These are phyloP conservation scores for Odontomyia ornata DNA, from an alignment of 2,888 invertebrate species.

Conservation along the genomic window DNA sequence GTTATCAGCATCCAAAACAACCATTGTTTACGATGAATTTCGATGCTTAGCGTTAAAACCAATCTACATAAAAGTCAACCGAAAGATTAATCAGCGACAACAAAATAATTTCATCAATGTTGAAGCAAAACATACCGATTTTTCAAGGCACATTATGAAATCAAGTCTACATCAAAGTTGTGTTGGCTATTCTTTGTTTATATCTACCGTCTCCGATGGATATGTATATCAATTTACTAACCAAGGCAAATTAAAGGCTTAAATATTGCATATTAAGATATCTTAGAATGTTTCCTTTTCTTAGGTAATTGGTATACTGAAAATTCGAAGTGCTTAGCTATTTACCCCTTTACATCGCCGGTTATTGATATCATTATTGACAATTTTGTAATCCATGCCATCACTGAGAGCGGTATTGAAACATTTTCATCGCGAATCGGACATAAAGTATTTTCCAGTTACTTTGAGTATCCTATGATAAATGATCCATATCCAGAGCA, in stretches of 20 bases:
- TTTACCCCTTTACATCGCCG: constrained; percentile 77
- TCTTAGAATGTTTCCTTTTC: constrained; percentile 2
- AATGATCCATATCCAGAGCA: constrained; percentile 61
- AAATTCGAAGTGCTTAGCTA: constrained; percentile 68
- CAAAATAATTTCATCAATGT: constrained; percentile 34
- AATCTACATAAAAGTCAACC: constrained; percentile 58
- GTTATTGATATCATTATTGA: constrained; percentile 74
- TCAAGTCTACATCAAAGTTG: constrained; percentile 68
- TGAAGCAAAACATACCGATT: no score
- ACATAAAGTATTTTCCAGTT: constrained; percentile 68
- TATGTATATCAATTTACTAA: constrained; percentile 76
- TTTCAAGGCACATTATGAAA: constrained; percentile 60
- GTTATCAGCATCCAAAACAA: background rate
- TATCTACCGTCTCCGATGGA: constrained; percentile 74
- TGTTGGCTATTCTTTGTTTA: constrained; percentile 71
- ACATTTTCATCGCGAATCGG: constrained; percentile 76
- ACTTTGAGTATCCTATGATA: constrained; percentile 62
- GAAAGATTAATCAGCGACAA: constrained; percentile 50
- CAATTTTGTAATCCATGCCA: constrained; percentile 74
- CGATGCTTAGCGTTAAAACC: constrained; percentile 62
- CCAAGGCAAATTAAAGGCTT: constrained; percentile 56
- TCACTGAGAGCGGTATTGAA: constrained; percentile 79
- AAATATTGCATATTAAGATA: no score
- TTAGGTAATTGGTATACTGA: constrained; percentile 63
- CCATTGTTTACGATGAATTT: constrained; percentile 56